A percentile compares a stretch with the other conserved stretches of the same genome.
Evolutionary conservation across 2,888 invertebrate genomes (phyloP).

Genomic region (Lithodes maja): DNA sequence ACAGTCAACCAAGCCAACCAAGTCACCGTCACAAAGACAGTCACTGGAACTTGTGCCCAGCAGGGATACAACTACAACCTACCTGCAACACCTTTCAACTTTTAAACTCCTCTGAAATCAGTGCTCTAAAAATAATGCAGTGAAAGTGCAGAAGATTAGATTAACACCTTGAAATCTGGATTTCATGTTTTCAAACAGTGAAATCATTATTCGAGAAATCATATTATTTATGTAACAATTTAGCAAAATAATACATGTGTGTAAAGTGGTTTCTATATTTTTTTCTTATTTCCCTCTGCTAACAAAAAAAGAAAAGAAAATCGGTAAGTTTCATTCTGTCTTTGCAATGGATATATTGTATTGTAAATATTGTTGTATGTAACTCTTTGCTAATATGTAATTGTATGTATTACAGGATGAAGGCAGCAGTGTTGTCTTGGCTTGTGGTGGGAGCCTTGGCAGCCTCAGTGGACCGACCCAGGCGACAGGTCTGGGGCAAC

Average conservation of each 20-base stretch:
- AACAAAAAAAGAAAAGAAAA: background rate
- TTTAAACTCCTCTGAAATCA: background rate
- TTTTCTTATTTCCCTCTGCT: background rate
- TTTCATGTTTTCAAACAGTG: background rate
- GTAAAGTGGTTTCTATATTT: background rate
- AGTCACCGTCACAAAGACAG: slow-evolving; percentile 56
- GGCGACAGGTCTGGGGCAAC: slow-evolving; percentile 50
- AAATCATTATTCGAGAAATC: background rate
- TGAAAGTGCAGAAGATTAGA: background rate
- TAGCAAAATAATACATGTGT: background rate
- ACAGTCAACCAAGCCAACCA: slow-evolving; percentile 58
- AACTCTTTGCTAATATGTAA: background rate
- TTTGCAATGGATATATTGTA: background rate
- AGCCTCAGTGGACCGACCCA: slow-evolving; percentile 34
- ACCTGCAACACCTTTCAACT: slow-evolving; percentile 51
- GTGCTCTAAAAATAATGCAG: background rate
- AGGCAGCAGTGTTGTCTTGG: slow-evolving; percentile 24
- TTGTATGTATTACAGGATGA: slow-evolving; percentile 31
- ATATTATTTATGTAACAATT: slow-evolving; percentile 28
- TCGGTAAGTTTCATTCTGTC: background rate
- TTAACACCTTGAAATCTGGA: background rate
- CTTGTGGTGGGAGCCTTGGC: slow-evolving; percentile 41
- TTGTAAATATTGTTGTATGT: too few relatives aligned
- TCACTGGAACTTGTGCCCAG: slow-evolving; percentile 43
- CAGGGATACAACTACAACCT: slow-evolving; percentile 62